phyloP scores from a whole-genome alignment of 2,797 vertebrate genomes.

The Sebastolobus altivelis region DNA sequence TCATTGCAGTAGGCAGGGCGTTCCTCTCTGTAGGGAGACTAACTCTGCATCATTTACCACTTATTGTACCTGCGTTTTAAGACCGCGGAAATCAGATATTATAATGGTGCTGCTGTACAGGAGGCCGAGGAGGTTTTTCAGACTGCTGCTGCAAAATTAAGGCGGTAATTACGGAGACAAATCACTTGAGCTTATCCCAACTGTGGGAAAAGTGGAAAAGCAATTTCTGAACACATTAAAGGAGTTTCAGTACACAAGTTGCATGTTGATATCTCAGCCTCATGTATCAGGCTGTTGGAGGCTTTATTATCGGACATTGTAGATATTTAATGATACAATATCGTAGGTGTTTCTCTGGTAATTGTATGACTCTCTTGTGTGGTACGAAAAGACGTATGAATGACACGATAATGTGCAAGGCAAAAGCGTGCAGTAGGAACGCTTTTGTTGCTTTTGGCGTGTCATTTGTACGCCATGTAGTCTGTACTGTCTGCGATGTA shows the following conservation, averaged over 20 bases:
- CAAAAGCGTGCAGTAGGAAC: no score
- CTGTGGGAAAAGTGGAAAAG: conserved; percentile 65
- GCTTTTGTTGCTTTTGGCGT: no score
- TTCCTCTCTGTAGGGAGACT: conserved; percentile 47
- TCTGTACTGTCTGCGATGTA: no score
- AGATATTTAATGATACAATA: not conserved
- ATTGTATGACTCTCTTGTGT: not conserved
- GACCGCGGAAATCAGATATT: conserved; percentile 69
- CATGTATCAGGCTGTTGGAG: not conserved
- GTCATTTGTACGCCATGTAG: no score
- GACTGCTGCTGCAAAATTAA: conserved; percentile 57
- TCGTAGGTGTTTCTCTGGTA: not conserved
- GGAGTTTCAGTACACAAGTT: conserved; percentile 21
- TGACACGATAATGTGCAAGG: no score
- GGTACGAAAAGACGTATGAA: no score
- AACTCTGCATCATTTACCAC: conserved; percentile 67
- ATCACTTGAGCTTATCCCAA: conserved; percentile 72
- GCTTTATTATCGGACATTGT: not conserved
- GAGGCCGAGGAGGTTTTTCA: conserved; percentile 63
- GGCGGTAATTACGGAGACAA: conserved; percentile 75
- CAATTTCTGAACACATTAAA: conserved; percentile 64
- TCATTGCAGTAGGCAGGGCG: conserved; percentile 31
- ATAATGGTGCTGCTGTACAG: conserved; percentile 55
- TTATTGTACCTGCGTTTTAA: conserved; percentile 64
- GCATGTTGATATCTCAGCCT: conserved; percentile 20